A percentile compares a stretch with the other conserved stretches of the same genome.
These are phyloP conservation scores for Rhinogobio ventralis DNA, from an alignment of 2,797 vertebrate genomes.

Conservation along the genomic window DNA sequence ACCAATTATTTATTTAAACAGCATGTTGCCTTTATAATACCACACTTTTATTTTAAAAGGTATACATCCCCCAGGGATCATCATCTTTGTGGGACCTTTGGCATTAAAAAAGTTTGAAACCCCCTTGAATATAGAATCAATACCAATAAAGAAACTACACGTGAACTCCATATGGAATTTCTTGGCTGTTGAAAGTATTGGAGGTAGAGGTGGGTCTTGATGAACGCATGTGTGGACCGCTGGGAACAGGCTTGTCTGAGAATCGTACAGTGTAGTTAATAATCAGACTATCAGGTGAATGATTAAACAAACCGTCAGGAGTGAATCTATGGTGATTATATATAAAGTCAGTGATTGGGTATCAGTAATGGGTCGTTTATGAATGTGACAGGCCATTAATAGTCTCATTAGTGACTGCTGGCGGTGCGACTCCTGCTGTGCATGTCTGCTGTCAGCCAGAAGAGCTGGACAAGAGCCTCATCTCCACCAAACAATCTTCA, in stretches of 20 bases:
- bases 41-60: background rate
- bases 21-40: background rate
- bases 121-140: background rate
- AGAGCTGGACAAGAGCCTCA: conserved; percentile 37
- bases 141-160: background rate
- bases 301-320: conserved; percentile 17
- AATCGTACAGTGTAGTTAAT: conserved; percentile 23
- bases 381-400: conserved; percentile 57
- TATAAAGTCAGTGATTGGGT: conserved; percentile 48
- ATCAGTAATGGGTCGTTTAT: conserved; percentile 56
- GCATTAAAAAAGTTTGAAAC: background rate
- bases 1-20: too few species aligned
- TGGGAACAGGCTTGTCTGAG: background rate
- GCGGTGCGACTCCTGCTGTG: conserved; percentile 43
- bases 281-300: conserved; percentile 18
- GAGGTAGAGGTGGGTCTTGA: background rate
- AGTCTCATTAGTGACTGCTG: conserved; percentile 57
- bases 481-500: conserved; percentile 45
- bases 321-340: conserved; percentile 45
- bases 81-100: background rate
- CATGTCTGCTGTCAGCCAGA: conserved; percentile 44
- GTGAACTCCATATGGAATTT: background rate
- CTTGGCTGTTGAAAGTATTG: background rate
- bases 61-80: background rate
- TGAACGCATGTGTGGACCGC: background rate